phyloP scores from a whole-genome alignment of 1,140 invertebrate genomes.

The Zaprionus taronus region DNA sequence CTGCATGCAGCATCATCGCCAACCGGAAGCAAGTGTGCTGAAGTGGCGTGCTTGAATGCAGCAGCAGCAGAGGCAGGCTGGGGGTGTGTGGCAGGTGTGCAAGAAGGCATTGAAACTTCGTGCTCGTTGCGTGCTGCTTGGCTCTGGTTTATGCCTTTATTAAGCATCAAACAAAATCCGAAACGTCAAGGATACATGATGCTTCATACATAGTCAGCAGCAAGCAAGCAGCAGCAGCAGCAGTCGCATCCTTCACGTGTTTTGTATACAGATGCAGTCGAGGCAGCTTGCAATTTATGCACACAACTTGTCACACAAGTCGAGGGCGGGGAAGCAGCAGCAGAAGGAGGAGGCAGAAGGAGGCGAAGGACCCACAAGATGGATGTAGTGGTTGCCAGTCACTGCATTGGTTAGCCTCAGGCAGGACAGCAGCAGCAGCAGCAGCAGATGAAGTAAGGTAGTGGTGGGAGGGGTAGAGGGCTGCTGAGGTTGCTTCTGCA shows the following conservation, averaged over 20 bases:
- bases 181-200: constrained; percentile 71
- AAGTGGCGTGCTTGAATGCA: constrained; percentile 47
- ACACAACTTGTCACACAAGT: constrained; percentile 75
- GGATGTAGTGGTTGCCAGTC: constrained; percentile 39
- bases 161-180: constrained; percentile 81
- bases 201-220: constrained; percentile 71
- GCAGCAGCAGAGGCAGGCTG: not conserved
- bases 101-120: constrained; percentile 63
- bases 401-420: constrained; percentile 68
- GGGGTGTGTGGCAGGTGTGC: constrained; percentile 10
- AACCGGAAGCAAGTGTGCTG: constrained; percentile 71
- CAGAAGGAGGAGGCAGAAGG: not conserved
- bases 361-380: constrained; percentile 8
- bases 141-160: constrained; percentile 74
- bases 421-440: not conserved
- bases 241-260: constrained; percentile 75
- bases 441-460: not conserved
- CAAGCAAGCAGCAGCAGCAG: constrained; percentile 52
- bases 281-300: constrained; percentile 80
- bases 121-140: constrained; percentile 19
- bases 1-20: constrained; percentile 64
- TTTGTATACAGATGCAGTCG: constrained; percentile 70
- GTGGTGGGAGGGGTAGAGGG: not conserved
- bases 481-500: not conserved
- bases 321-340: constrained; percentile 15